Percentiles rank a stretch among this genome's conserved stretches.
These are phyloP conservation scores for Pedetes capensis DNA, from an alignment of 2,113 vertebrate genomes.

Conservation along the genomic window DNA sequence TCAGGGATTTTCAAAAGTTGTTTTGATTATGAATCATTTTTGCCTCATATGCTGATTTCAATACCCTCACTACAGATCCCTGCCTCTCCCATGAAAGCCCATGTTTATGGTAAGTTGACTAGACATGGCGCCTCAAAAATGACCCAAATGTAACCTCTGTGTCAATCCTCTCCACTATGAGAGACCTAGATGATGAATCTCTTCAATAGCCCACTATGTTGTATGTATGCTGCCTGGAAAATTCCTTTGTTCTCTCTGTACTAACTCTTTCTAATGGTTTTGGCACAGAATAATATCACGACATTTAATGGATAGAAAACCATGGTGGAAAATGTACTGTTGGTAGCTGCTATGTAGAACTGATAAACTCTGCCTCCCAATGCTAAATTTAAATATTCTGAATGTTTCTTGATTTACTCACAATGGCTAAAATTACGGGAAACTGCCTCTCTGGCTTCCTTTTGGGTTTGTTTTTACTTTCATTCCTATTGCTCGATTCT, in stretches of 20 bases:
- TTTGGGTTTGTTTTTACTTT: neutral
- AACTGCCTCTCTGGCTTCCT: neutral
- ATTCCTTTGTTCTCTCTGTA: neutral
- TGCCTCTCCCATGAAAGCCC: neutral
- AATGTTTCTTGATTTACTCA: neutral
- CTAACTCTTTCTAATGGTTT: neutral
- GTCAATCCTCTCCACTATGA: neutral
- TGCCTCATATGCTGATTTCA: neutral
- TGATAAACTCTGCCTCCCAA: neutral
- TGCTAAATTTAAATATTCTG: neutral
- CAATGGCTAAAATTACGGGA: neutral
- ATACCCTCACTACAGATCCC: neutral
- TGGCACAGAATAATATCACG: neutral
- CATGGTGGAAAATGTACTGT: neutral
- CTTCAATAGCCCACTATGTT: neutral
- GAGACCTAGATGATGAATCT: neutral
- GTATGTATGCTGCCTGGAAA: neutral
- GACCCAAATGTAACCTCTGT: neutral
- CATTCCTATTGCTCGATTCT: neutral
- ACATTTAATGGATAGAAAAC: neutral
- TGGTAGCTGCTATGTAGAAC: neutral
- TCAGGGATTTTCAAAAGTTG: neutral
- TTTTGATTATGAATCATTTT: neutral
- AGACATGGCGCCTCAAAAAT: neutral
- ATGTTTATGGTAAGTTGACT: neutral